Percentiles rank a stretch among this genome's conserved stretches.
These are phyloP conservation scores for Stichodactyla helianthus DNA, from an alignment of 64 coral and sea anemone genomes.

Conservation along the genomic window DNA sequence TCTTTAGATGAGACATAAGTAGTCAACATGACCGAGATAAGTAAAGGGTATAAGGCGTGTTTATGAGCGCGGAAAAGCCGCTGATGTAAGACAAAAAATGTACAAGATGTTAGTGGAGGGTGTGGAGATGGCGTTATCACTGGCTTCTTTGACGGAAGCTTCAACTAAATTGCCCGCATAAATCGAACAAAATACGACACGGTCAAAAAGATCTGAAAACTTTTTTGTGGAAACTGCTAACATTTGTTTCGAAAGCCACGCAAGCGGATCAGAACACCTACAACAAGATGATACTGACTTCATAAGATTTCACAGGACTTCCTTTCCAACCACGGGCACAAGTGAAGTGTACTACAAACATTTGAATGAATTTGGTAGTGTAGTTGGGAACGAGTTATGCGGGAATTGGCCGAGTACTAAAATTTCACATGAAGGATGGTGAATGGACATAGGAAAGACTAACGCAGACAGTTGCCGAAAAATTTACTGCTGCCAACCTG, in stretches of 20 bases:
- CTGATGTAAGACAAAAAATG: slow-evolving; percentile 20
- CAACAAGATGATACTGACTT: slow-evolving; percentile 37
- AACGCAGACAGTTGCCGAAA: slow-evolving; percentile 33
- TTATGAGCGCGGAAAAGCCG: slow-evolving; percentile 18
- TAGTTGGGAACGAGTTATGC: slow-evolving; percentile 6
- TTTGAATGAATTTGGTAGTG: slow-evolving; percentile 21
- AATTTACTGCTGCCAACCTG: slow-evolving; percentile 6
- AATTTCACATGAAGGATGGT: slow-evolving; percentile 26
- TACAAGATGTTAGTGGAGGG: slow-evolving; percentile 23
- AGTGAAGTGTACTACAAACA: slow-evolving; percentile 32
- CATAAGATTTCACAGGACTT: slow-evolving; percentile 28
- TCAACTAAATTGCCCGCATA: slow-evolving; percentile 20
- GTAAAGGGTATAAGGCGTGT: neutral
- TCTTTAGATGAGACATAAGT: neutral
- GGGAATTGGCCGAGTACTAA: neutral
- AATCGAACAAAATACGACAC: slow-evolving; percentile 23
- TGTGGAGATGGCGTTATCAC: slow-evolving; percentile 11
- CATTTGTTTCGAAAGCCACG: slow-evolving; percentile 1
- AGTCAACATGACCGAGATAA: neutral
- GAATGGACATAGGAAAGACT: slow-evolving; percentile 34
- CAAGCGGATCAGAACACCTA: slow-evolving; percentile 10
- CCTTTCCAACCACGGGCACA: slow-evolving; percentile 10
- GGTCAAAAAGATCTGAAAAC: slow-evolving; percentile 31
- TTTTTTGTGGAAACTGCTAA: slow-evolving; percentile 12
- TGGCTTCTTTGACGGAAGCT: slow-evolving; percentile 21